Evolutionary conservation across 2,113 vertebrate genomes (phyloP), one percentile per base, ranked within the genome.

Genomic region (Myrmecophaga tridactyla): DNA sequence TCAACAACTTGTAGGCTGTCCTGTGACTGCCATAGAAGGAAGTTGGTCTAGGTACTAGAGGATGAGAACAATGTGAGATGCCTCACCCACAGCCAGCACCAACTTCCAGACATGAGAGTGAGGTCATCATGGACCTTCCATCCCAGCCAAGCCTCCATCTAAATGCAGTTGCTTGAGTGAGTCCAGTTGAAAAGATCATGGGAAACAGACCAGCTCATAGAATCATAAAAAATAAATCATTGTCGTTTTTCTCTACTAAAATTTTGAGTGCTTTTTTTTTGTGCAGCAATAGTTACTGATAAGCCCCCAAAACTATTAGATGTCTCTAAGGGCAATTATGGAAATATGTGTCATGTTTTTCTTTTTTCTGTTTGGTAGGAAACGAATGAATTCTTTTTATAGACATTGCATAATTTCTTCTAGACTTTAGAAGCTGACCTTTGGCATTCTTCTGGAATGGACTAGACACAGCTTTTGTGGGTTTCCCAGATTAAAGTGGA

Each of bases 341-440:
- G 41, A 73, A 86, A 78, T 70, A 56, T 14, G 2, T 63, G 14
- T 43, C 34, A 13, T 25, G 27, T 48, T 78, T 93, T 46, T 62
- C 12, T 41, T 53, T 82, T 86, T 27, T 20, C 18, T 18, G 18
- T 56, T 56, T 56, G 63, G 41, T 65, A 48, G 65, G 46, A 95
- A 86, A 78, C 43, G 60, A 89, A 58, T 82, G 17, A 82, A 60
- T 67, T 89, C 31, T 94, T 25, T 77, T 67, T 86, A 62, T n/a
- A 82, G 39, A 88, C 69, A 69, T n/a, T 72, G 14, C 39, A 85
- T 34, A 46, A 69, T 65, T 90, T 92, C 51, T 87, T 88, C 93
- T 60, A 56, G 34, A 89, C 27, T 72, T 81, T 53, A 89, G 69
- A 65, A 85, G 6, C 31, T 93, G 36, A 62, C 51, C 29, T 56